phyloP scores from a whole-genome alignment of 2,888 invertebrate genomes.

The Marasmarcha lunaedactyla region DNA sequence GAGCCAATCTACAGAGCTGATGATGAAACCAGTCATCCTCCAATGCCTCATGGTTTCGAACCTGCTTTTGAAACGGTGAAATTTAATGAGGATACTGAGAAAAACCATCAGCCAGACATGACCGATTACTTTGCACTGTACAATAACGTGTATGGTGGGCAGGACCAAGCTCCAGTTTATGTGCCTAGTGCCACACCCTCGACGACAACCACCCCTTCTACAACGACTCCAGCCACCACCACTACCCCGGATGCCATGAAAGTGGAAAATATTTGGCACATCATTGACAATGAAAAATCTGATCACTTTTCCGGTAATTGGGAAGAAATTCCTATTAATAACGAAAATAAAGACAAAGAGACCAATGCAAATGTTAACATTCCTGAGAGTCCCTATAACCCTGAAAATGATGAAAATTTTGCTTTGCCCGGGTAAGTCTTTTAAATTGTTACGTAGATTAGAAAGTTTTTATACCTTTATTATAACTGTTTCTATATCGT shows the following conservation, averaged over 20 bases:
- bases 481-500: too few relatives aligned
- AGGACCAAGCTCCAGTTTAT: slow-evolving; percentile 27
- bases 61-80: not conserved
- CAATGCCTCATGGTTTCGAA: slow-evolving; percentile 9
- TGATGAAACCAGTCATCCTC: slow-evolving; percentile 29
- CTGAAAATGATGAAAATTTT: slow-evolving; percentile 38
- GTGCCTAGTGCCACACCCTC: slow-evolving; percentile 19
- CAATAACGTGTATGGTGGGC: slow-evolving; percentile 36
- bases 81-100: slow-evolving; percentile 15
- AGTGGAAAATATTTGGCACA: slow-evolving; percentile 57
- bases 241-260: slow-evolving; percentile 27
- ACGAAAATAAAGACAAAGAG: slow-evolving; percentile 17
- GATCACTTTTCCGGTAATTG: slow-evolving; percentile 37
- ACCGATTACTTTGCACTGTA: slow-evolving; percentile 41
- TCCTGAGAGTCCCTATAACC: slow-evolving; percentile 13
- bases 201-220: slow-evolving; percentile 20
- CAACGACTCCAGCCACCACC: slow-evolving; percentile 27
- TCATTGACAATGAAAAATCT: slow-evolving; percentile 52
- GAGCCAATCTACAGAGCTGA: slow-evolving; percentile 49
- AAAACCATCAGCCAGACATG: slow-evolving; percentile 23
- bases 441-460: too few relatives aligned
- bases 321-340: slow-evolving; percentile 36
- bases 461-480: too few relatives aligned
- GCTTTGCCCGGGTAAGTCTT: slow-evolving; percentile 50
- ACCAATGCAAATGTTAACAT: slow-evolving; percentile 12